Evolutionary conservation across 2,113 vertebrate species (phyloP), one percentile per base, ranked within the genome.

Genomic region (Picathartes gymnocephalus): DNA sequence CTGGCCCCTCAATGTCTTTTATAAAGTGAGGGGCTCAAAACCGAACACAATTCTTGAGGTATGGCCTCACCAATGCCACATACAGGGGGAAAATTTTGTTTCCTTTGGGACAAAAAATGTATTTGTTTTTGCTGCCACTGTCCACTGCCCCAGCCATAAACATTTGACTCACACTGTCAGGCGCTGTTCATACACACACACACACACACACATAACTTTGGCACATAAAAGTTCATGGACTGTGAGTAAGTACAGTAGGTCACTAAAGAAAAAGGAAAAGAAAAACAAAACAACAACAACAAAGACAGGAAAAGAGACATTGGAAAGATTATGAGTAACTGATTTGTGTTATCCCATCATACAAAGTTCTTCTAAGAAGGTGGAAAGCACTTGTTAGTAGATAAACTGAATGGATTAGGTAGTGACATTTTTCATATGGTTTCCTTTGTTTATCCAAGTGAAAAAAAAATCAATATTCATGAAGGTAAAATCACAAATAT

Each of bases 401-500:
- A 54, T 21, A 91, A 79, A 76, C 10, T 50, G 56, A 84, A 84
- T 4, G 5, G 12, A 20, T 44, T 83, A 72, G n/a, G n/a, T 51
- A 48, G 40, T 17, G 27, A 65, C 15, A 86, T 70, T 86, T 88
- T 81, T 93, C 25, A 83, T 66, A 47, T 45, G 17, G 10, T 72
- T 90, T 78, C 23, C 12, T 91, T 74, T 88, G 39, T 48, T 93
- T 90, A 69, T 60, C 76, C 45, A 80, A 62, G 48, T 44, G 4
- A 16, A 64, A 22, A 33, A 25, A 74, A 64, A 27, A 62, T 61
- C 73, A 79, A 76, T 72, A 82, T 82, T 88, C 61, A 93, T 71
- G n/a, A 82, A 92, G 62, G 57, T 31, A 91, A 90, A 92, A 71
- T 48, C 40, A 88, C 10, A 94, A 80, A 79, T 81, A 86, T 68